Base-by-base conservation (phyloP, 2,888 invertebrate genomes). In the Iselma pallidipennis region DNA sequence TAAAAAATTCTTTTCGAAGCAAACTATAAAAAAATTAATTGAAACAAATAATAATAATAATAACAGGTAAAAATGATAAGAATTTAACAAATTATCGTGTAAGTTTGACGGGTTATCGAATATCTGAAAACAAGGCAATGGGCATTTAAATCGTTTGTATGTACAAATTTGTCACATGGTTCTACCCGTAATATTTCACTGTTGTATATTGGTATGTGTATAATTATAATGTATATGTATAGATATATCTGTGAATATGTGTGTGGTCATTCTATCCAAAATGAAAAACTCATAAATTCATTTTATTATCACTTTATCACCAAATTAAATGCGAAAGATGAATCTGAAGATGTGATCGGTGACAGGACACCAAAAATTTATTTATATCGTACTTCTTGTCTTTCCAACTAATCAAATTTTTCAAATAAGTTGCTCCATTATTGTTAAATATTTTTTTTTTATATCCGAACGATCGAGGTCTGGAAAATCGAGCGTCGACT, bases 241-340 rank as follows among this genome's bases (percentile, higher is more conserved):
- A n/a, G 4, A 7, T 28, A 9, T 28, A 7, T 28, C 1, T 28
- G 3, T 28, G 28, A 7, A 50, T 60, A 64, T 65, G 66, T 66
- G 67, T 68, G 67, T 66, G 66, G 66, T 60, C 67, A 64, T 64
- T 62, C 66, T 62, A 64, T 66, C 59, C 59, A 57, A 48, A 60
- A 55, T 62, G 28, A 63, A 63, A 45, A 45, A 65, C 61, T 52
- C 65, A 68, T 66, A 65, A 68, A 68, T 68, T 58, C 61, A 23
- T 48, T 62, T 55, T 59, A 59, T 68, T 68, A 68, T 68, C 66
- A 65, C 61, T 62, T 66, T 66, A 62, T 59, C 59, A 56, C 25
- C 57, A 31, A 57, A 55, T 60, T 60, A 48, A 53, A 59, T 28
- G 14, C n/a, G 3, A 31, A 42, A 42, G 42, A 42, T 42, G 45